phyloP scores from a whole-genome alignment of 2,888 invertebrate species.

The Epistrophe grossulariae region DNA sequence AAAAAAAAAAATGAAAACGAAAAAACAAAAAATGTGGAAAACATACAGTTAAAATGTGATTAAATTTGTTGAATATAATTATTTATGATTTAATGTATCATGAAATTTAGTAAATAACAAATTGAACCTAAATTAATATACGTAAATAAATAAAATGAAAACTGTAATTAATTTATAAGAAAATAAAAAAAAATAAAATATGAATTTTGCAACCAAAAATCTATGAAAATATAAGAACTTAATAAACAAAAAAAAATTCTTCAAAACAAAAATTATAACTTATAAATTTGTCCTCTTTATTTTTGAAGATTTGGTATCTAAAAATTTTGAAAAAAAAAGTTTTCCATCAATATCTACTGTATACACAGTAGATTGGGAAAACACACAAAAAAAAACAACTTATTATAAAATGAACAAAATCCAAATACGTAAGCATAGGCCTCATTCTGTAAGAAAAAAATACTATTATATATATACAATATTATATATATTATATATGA shows the following conservation, averaged over 20 bases:
- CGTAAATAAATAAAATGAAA: conserved; percentile 66
- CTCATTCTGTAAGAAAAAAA: conserved; percentile 83
- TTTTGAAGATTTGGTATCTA: conserved; percentile 63
- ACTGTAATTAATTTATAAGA: conserved; percentile 27
- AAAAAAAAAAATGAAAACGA: conserved; percentile 41
- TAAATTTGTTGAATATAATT: conserved; percentile 76
- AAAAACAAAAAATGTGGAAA: conserved; percentile 64
- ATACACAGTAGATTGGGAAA: conserved; percentile 63
- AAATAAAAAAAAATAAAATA: conserved; percentile 33
- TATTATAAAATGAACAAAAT: conserved; percentile 78
- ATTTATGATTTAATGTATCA: conserved; percentile 73
- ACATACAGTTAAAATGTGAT: conserved; percentile 76
- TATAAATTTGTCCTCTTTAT: conserved; percentile 73
- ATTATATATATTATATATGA: conserved; percentile 77
- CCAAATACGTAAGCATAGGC: conserved; percentile 84
- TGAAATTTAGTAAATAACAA: conserved; percentile 74
- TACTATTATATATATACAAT: conserved; percentile 77
- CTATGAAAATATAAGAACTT: conserved; percentile 51
- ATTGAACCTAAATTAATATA: conserved; percentile 67
- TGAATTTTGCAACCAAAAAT: conserved; percentile 73
- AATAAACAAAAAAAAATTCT: conserved; percentile 43
- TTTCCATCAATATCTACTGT: conserved; percentile 60
- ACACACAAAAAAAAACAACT: conserved; percentile 56
- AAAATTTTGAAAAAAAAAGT: conserved; percentile 64
- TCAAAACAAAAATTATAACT: conserved; percentile 43